Conservation (phyloP, 2,113 vertebrate genomes). For the Chinchilla lanigera region DNA sequence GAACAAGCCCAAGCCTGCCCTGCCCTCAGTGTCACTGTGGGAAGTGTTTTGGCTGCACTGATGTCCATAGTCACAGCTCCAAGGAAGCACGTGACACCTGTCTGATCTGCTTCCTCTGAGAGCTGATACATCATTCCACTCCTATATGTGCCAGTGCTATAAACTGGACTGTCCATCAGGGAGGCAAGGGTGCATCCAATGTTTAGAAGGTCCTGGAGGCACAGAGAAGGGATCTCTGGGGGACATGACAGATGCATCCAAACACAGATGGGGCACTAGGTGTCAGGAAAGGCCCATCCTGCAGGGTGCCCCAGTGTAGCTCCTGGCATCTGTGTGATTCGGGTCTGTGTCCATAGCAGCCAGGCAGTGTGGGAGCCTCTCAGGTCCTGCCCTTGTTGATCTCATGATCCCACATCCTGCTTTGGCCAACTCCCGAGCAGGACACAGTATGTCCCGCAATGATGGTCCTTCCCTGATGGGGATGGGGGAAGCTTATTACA, state of each 20-base stretch:
- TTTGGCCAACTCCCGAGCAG: neutral
- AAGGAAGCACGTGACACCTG: neutral
- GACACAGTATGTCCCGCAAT: neutral
- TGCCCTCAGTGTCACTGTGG: rapidly evolving
- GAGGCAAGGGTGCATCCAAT: neutral
- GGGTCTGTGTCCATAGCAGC: neutral
- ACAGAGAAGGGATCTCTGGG: neutral
- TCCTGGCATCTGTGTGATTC: neutral
- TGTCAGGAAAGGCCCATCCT: rapidly evolving
- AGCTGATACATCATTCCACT: neutral
- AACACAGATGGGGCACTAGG: neutral
- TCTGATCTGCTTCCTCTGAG: neutral
- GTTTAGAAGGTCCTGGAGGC: neutral
- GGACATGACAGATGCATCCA: neutral
- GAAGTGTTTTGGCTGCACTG: neutral
- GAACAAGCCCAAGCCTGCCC: neutral
- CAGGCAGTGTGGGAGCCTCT: neutral
- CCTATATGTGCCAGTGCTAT: neutral
- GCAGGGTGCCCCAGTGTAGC: neutral
- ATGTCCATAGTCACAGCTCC: neutral
- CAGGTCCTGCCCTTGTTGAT: neutral
- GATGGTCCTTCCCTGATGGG: neutral
- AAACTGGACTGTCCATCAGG: rapidly evolving
- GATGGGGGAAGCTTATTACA: neutral
- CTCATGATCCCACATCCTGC: rapidly evolving